phyloP scores from a whole-genome alignment of 2,797 vertebrate species.

The Limosa lapponica region DNA sequence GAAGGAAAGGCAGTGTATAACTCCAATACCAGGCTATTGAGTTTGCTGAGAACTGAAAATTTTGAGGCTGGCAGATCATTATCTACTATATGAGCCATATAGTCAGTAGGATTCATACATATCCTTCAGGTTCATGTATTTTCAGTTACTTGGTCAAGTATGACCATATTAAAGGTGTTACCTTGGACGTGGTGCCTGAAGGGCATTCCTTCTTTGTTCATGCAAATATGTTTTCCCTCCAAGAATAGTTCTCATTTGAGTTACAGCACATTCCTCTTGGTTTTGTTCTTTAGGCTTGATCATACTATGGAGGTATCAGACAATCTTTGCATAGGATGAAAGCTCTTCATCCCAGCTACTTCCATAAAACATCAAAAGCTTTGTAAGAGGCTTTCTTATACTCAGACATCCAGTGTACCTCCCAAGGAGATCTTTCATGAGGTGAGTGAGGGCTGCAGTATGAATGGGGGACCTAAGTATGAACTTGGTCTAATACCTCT shows the following conservation, averaged over 20 bases:
- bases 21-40: not conserved
- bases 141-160: not conserved
- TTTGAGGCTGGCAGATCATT: not conserved
- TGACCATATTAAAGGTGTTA: not conserved
- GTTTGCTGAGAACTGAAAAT: not conserved
- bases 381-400: not conserved
- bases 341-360: not conserved
- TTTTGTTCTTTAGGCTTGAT: not conserved
- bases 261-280: not conserved
- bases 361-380: not conserved
- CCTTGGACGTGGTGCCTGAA: not conserved
- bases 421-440: not conserved
- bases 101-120: not conserved
- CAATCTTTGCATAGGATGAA: fast-evolving
- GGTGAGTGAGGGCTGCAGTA: not conserved
- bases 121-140: not conserved
- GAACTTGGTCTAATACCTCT: not conserved
- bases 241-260: not conserved
- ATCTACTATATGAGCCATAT: not conserved
- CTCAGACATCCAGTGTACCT: not conserved
- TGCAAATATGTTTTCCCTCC: not conserved
- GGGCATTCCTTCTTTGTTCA: not conserved
- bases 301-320: not conserved
- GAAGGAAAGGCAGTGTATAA: not conserved
- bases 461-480: not conserved